phyloP scores from a whole-genome alignment of 2,113 vertebrate species.

The Chloropsis cyanopogon region DNA sequence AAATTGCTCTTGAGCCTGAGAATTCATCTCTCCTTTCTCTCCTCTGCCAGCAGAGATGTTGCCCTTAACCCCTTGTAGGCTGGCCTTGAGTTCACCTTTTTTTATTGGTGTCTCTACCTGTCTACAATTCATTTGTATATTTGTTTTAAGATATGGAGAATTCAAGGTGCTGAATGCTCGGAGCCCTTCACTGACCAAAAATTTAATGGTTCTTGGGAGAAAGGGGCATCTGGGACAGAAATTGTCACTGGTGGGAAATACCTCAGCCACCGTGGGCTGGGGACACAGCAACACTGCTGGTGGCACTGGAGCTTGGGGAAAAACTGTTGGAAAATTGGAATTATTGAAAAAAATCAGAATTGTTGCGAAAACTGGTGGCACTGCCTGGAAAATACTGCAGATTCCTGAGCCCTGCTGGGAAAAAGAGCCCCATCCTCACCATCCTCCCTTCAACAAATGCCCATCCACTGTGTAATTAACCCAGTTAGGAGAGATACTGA shows the following conservation, averaged over 20 bases:
- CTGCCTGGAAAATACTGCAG: background rate
- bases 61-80: constrained; percentile 20
- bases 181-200: background rate
- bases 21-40: constrained; percentile 38
- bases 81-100: background rate
- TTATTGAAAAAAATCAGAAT: background rate
- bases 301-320: background rate
- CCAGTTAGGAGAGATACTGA: constrained; percentile 53
- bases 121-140: background rate
- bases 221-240: background rate
- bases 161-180: background rate
- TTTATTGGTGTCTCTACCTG: background rate
- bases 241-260: background rate
- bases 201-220: background rate
- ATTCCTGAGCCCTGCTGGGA: background rate
- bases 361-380: fast-evolving
- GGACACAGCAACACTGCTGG: background rate
- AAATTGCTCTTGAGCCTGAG: constrained; percentile 61
- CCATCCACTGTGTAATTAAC: constrained; percentile 55
- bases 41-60: background rate
- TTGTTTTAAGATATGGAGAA: background rate
- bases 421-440: background rate
- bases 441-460: constrained; percentile 13
- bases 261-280: background rate
- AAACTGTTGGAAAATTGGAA: fast-evolving